Conservation (phyloP, 2,888 invertebrate species). For the Acleris emargana region DNA sequence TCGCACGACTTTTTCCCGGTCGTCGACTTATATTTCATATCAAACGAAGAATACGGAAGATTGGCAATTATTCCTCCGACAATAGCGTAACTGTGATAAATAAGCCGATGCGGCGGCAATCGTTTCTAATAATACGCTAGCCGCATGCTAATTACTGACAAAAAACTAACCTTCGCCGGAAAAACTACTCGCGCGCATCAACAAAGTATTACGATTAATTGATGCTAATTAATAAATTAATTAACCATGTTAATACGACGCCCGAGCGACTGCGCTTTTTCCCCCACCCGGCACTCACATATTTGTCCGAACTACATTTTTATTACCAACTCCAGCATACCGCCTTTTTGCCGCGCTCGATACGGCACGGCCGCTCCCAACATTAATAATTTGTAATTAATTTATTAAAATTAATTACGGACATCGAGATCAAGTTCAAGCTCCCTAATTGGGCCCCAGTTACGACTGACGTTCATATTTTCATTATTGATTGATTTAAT, state of each 20-base stretch:
- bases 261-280: slow-evolving; percentile 69
- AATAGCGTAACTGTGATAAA: no score
- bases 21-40: slow-evolving; percentile 48
- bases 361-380: slow-evolving; percentile 51
- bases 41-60: slow-evolving; percentile 39
- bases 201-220: slow-evolving; percentile 73
- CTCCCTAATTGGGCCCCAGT: slow-evolving; percentile 60
- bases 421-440: slow-evolving; percentile 46
- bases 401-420: slow-evolving; percentile 66
- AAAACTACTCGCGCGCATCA: slow-evolving; percentile 69
- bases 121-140: slow-evolving; percentile 51
- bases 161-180: slow-evolving; percentile 67
- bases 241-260: slow-evolving; percentile 78
- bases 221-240: slow-evolving; percentile 81
- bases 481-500: slow-evolving; percentile 57
- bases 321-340: slow-evolving; percentile 60
- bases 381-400: slow-evolving; percentile 65
- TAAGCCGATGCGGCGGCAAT: slow-evolving; percentile 57
- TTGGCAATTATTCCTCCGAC: no score
- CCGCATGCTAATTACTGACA: slow-evolving; percentile 59
- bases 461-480: slow-evolving; percentile 55
- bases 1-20: slow-evolving; percentile 41
- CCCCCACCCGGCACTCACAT: slow-evolving; percentile 54
- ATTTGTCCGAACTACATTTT: slow-evolving; percentile 67
- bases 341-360: slow-evolving; percentile 59